Conservation (phyloP, 2,797 vertebrate species). For the Leptodactylus fallax region DNA sequence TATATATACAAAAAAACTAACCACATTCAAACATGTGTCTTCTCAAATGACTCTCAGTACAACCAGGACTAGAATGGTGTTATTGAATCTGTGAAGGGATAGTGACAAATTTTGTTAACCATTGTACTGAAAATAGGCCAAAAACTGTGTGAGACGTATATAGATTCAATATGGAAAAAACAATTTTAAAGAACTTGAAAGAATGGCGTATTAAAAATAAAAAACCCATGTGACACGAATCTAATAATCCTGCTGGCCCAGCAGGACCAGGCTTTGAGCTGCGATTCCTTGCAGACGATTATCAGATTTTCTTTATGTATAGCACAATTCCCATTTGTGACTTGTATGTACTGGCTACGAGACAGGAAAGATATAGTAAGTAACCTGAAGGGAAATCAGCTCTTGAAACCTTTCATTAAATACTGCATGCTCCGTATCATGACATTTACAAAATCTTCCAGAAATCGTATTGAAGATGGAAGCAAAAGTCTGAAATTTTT, state of each 20-base stretch:
- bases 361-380: slow-evolving; percentile 78
- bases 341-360: slow-evolving; percentile 77
- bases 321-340: slow-evolving; percentile 78
- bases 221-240: slow-evolving; percentile 78
- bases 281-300: slow-evolving; percentile 78
- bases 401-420: slow-evolving; percentile 82
- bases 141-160: slow-evolving; percentile 54
- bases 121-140: neutral
- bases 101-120: slow-evolving; percentile 1
- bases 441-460: slow-evolving; percentile 77
- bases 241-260: slow-evolving; percentile 82
- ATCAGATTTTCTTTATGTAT: slow-evolving; percentile 84
- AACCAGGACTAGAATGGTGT: neutral
- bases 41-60: neutral
- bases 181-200: slow-evolving; percentile 78
- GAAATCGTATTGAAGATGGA: slow-evolving; percentile 66
- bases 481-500: slow-evolving; percentile 39
- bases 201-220: slow-evolving; percentile 80
- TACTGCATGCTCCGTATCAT: slow-evolving; percentile 79
- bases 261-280: slow-evolving; percentile 77
- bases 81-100: neutral
- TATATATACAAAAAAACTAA: neutral
- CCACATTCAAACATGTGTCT: neutral
- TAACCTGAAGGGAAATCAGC: slow-evolving; percentile 81
- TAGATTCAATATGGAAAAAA: slow-evolving; percentile 77